Evolutionary conservation across 2,797 vertebrate species (phyloP).

Genomic region (Macroramphosus scolopax): DNA sequence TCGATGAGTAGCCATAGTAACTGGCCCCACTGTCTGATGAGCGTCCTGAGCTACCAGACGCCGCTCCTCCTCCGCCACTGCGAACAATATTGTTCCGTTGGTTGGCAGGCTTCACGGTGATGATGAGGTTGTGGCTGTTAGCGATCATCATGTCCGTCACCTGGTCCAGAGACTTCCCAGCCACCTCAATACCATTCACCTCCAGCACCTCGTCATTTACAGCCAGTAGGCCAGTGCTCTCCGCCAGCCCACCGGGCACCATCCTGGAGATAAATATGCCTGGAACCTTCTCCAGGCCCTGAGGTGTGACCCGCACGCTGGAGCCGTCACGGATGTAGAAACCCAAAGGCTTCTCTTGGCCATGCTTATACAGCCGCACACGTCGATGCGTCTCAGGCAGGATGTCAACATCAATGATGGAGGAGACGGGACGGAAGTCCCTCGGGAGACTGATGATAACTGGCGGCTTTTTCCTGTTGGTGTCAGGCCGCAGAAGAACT

Average conservation of each 20-base stretch:
- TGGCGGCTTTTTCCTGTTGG: conserved; percentile 87
- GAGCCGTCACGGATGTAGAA: conserved; percentile 97
- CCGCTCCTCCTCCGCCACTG: conserved; percentile 79
- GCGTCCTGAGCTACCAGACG: conserved; percentile 91
- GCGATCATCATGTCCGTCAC: conserved; percentile 99
- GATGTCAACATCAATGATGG: conserved; percentile 97
- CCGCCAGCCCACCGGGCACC: conserved; percentile 92
- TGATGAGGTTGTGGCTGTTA: conserved; percentile 97
- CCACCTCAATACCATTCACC: conserved; percentile 96
- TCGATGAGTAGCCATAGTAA: conserved; percentile 75
- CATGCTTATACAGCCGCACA: conserved; percentile 94
- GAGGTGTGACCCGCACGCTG: conserved; percentile 91
- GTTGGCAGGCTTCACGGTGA: conserved; percentile 95
- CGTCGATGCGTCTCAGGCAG: conserved; percentile 94
- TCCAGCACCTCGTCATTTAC: conserved; percentile 97
- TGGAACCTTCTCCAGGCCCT: conserved; percentile 93
- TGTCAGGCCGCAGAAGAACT: conserved; percentile 86
- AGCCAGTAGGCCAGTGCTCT: conserved; percentile 92
- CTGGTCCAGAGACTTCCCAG: conserved; percentile 93
- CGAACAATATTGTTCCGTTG: conserved; percentile 95
- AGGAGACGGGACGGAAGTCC: conserved; percentile 95
- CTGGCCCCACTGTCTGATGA: conserved; percentile 90
- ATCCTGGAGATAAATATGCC: conserved; percentile 96
- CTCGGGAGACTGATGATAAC: conserved; percentile 93
- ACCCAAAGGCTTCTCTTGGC: conserved; percentile 92